phyloP scores from a whole-genome alignment of 2,797 vertebrate species.

The Rhabdomys pumilio region DNA sequence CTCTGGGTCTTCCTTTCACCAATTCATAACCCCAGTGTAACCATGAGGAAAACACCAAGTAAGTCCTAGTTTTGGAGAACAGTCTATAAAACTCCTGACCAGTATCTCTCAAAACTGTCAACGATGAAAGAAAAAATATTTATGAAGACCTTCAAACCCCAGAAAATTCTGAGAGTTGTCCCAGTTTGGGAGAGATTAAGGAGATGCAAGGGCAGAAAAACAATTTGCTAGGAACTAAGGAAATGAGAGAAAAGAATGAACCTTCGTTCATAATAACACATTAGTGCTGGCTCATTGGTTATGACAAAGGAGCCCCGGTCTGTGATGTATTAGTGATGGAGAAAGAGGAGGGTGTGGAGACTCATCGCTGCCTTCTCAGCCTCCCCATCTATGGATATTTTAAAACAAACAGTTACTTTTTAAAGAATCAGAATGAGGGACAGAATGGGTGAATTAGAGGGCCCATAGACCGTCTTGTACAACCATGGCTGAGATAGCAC shows the following conservation, averaged over 20 bases:
- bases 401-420: neutral
- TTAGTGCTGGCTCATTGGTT: neutral
- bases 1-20: neutral
- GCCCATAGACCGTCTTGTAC: neutral
- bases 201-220: neutral
- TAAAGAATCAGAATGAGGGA: neutral
- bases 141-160: neutral
- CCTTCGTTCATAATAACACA: neutral
- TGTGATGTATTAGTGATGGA: too few relatives aligned
- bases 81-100: neutral
- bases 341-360: too few relatives aligned
- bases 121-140: neutral
- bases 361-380: neutral
- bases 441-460: neutral
- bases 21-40: neutral
- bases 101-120: neutral
- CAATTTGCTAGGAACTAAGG: neutral
- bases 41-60: neutral
- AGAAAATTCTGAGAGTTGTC: neutral
- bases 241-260: neutral
- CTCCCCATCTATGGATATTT: neutral
- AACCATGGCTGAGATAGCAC: too few relatives aligned
- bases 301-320: neutral
- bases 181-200: neutral
- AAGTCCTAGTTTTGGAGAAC: neutral